Percentiles rank a stretch among this genome's conserved stretches.
Evolutionary conservation across 2,797 vertebrate genomes (phyloP).

Genomic region (Enteromius trimaculatus): DNA sequence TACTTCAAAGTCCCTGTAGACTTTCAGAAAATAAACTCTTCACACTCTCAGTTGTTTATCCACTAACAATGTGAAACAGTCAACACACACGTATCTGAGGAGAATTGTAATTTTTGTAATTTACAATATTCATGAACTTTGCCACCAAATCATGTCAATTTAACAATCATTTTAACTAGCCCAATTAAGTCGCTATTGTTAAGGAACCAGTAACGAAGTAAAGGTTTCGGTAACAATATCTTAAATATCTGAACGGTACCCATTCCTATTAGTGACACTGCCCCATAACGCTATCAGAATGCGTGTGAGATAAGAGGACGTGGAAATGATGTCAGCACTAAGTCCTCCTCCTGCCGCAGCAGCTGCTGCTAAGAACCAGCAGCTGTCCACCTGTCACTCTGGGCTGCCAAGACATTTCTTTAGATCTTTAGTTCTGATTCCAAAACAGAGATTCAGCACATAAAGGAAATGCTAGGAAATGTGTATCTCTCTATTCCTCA

Average conservation of each 20-base stretch:
- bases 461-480: not conserved
- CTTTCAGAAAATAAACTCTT: not conserved
- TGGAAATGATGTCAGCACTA: conserved; percentile 19
- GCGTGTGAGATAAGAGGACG: not conserved
- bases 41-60: not conserved
- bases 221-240: not conserved
- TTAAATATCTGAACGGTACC: not conserved
- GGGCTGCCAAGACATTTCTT: conserved; percentile 9
- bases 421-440: not conserved
- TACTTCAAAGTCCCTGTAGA: conserved; percentile 1
- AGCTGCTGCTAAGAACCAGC: conserved; percentile 82
- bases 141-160: not conserved
- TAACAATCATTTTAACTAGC: too few species aligned
- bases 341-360: conserved; percentile 76
- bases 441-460: not conserved
- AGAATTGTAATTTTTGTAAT: not conserved
- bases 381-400: conserved; percentile 70
- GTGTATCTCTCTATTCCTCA: not conserved
- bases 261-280: not conserved
- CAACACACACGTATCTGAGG: not conserved
- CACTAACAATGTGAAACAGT: not conserved
- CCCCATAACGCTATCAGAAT: not conserved
- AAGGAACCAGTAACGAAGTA: not conserved
- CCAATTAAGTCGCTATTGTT: not conserved
- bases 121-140: not conserved